A percentile compares a stretch with the other conserved stretches of the same genome.
phyloP scores from a whole-genome alignment of 1,140 invertebrate genomes.

The Homalodisca vitripennis region DNA sequence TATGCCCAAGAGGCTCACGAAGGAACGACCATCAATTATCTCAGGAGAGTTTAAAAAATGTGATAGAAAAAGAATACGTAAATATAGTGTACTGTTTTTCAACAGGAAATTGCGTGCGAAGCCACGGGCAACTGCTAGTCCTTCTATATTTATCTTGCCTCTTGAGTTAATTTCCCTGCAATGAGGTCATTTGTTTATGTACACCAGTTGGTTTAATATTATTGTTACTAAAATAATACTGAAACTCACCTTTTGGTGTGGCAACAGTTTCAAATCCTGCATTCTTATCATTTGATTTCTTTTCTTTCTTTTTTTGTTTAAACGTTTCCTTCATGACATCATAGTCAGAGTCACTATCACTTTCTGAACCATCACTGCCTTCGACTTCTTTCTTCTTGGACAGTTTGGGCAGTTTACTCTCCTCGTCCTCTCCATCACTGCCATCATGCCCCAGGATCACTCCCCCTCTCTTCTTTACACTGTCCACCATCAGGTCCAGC shows the following conservation, averaged over 20 bases:
- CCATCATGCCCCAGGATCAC: constrained; percentile 54
- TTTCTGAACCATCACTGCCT: constrained; percentile 43
- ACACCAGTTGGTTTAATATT: no score
- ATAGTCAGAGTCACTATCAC: constrained; percentile 53
- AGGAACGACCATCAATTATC: no score
- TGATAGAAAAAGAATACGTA: no score
- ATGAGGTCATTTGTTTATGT: no score
- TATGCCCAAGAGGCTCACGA: no score
- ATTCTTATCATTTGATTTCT: constrained; percentile 33
- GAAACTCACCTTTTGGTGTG: constrained; percentile 30
- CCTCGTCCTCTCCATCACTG: constrained; percentile 45
- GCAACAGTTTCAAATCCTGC: constrained; percentile 40
- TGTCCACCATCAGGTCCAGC: constrained; percentile 73
- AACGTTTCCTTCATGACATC: constrained; percentile 55
- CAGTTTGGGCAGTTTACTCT: constrained; percentile 32
- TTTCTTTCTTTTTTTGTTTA: constrained; percentile 26
- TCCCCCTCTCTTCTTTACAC: constrained; percentile 69
- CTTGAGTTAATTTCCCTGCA: no score
- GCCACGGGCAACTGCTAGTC: no score
- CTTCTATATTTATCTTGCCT: no score
- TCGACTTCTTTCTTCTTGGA: constrained; percentile 41
- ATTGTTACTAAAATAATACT: background rate
- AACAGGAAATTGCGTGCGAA: no score
- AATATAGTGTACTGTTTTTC: no score
- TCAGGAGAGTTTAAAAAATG: no score